Evolutionary conservation across 2,113 vertebrate genomes (phyloP).

Genomic region (Anarhynchus alexandrinus): DNA sequence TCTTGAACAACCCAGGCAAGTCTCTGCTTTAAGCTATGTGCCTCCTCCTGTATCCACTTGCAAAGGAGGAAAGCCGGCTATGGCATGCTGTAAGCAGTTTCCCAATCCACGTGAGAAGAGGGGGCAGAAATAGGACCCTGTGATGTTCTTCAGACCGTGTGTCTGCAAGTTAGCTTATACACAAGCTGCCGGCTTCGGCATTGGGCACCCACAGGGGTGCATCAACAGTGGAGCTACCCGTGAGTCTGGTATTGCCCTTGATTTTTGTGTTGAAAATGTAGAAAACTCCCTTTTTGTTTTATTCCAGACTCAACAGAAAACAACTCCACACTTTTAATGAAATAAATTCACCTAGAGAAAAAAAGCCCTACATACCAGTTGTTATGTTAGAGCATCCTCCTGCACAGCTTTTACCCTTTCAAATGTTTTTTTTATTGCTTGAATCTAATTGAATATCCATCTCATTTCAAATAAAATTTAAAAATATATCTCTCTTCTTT

Average conservation of each 20-base stretch:
- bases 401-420: constrained; percentile 1
- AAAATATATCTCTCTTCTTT: constrained; percentile 23
- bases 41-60: background rate
- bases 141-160: rapidly evolving
- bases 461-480: constrained; percentile 44
- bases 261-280: background rate
- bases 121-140: background rate
- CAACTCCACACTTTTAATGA: background rate
- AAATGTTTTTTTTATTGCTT: constrained; percentile 24
- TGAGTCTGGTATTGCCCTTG: background rate
- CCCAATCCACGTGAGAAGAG: background rate
- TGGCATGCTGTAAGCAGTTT: background rate
- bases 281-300: background rate
- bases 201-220: rapidly evolving
- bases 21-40: background rate
- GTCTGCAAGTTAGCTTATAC: background rate
- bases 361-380: background rate
- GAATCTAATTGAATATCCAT: constrained; percentile 59
- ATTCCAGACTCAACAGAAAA: background rate
- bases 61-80: background rate
- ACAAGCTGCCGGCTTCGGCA: background rate
- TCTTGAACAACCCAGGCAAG: background rate
- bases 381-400: background rate
- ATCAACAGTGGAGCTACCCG: background rate
- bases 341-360: background rate